Percentiles rank a stretch among this genome's conserved stretches.
Conservation (phyloP, 2,113 vertebrate species). For the Terrapene triunguis region DNA sequence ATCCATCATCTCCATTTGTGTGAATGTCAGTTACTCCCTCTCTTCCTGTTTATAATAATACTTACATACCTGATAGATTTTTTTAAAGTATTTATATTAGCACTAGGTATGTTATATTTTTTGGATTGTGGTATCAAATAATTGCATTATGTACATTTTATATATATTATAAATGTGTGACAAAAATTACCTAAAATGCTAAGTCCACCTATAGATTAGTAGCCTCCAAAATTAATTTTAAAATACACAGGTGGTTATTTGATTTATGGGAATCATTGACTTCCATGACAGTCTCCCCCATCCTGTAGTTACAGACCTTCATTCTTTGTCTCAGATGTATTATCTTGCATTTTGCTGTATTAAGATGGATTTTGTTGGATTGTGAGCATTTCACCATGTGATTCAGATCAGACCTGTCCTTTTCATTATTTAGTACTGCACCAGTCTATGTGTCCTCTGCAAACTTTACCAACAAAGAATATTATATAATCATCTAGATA, state of each 20-base stretch:
- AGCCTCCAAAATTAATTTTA: constrained; percentile 65
- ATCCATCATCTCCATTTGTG: neutral
- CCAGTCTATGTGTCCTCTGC: too few relatives aligned
- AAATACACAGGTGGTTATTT: constrained; percentile 71
- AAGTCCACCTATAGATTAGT: constrained; percentile 66
- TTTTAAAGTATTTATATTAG: constrained; percentile 1
- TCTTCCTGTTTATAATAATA: neutral
- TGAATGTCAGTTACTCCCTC: neutral
- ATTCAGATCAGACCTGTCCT: too few relatives aligned
- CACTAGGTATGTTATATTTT: neutral
- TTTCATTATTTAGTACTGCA: too few relatives aligned
- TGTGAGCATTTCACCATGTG: too few relatives aligned
- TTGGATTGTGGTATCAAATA: neutral
- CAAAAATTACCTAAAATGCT: constrained; percentile 55
- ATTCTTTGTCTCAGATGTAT: too few relatives aligned
- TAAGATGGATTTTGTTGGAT: too few relatives aligned
- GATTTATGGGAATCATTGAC: constrained; percentile 55
- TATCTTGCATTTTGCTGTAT: too few relatives aligned
- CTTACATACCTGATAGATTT: neutral
- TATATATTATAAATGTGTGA: neutral
- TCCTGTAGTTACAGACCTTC: too few relatives aligned
- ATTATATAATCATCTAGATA: neutral
- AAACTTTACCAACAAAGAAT: too few relatives aligned
- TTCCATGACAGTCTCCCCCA: too few relatives aligned
- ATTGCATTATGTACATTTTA: constrained; percentile 22